These are phyloP conservation scores for Lepidocyrtinus sp. DNA, from an alignment of 2,888 invertebrate species.

Conservation along the genomic window DNA sequence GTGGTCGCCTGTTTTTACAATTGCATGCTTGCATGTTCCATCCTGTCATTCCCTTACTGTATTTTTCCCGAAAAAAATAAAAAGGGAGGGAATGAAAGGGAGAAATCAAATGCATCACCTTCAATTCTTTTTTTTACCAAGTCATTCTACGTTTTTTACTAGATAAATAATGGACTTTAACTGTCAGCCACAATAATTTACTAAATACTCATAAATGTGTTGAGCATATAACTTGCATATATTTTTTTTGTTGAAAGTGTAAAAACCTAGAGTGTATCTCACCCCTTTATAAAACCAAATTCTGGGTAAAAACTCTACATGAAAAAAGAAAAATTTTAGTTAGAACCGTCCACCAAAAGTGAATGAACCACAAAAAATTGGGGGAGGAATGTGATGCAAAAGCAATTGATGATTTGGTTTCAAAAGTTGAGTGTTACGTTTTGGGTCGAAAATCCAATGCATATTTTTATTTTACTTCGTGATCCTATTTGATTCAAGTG, in stretches of 20 bases:
- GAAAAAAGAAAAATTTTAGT: too few species aligned
- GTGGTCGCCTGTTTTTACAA: conserved; percentile 21
- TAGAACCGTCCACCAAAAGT: too few species aligned
- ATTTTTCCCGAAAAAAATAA: neutral
- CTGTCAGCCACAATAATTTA: conserved; percentile 49
- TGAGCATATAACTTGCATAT: too few species aligned
- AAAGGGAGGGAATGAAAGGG: conserved; percentile 8
- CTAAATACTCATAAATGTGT: conserved; percentile 42
- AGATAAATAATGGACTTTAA: conserved; percentile 49
- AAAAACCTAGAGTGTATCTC: too few species aligned
- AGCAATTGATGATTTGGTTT: neutral
- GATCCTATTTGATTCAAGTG: neutral
- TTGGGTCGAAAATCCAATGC: neutral
- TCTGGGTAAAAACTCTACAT: too few species aligned
- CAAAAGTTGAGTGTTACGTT: neutral
- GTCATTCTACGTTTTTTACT: conserved; percentile 30
- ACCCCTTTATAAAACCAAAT: too few species aligned
- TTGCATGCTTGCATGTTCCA: conserved; percentile 44
- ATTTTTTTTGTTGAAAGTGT: too few species aligned
- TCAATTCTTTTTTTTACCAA: conserved; percentile 17
- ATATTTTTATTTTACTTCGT: conserved; percentile 15
- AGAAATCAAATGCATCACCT: conserved; percentile 13
- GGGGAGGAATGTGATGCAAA: neutral
- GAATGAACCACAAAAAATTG: conserved; percentile 12
- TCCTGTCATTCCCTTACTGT: neutral